Evolutionary conservation across 2,797 vertebrate species (phyloP), one percentile per base, ranked within the genome.

Genomic region (Bradypus variegatus): DNA sequence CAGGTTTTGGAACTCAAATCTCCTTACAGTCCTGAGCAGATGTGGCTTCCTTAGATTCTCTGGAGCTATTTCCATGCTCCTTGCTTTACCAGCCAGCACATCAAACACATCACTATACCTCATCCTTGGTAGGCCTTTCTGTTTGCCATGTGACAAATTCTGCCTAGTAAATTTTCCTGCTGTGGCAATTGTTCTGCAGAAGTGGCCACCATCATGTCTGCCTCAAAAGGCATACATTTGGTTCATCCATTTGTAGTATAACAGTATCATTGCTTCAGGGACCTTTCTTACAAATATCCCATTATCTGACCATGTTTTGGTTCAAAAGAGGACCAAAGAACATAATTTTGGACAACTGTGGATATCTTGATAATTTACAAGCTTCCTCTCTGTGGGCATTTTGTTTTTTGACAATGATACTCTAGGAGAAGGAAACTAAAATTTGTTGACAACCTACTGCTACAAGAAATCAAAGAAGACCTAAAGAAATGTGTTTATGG

Each of bases 351-450:
- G 50, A 86, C 41, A 85, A 75, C 60, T 16, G 3, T 41, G 31
- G 23, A 85, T 55, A n/a, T 70, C 48, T 89, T 76, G 29, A 84
- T 91, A 65, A 90, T 6, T 69, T 78, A 55, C 25, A 78, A 89
- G 31, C 72, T 77, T 53, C 72, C 80, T 29, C 8, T 89, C 50
- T 55, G 3, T 36, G 10, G 81, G 55, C n/a, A 50, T 90, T 87
- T 89, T 84, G 41, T 53, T 53, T 88, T 72, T 81, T 36, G 45
- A 81, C 53, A 70, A 38, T 82, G 33, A 70, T 85, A 64, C 82
- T 89, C 48, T 48, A 58, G 58, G 14, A 58, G 29, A 88, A 91
- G 33, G 36, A 88, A 83, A 90, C n/a, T 73, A 88, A 91, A 86
- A 70, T 79, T 75, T 65, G 5, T 76, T 65, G 70, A 50, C 11